Conservation (phyloP, 2,113 vertebrate species). For the Carlito syrichta region DNA sequence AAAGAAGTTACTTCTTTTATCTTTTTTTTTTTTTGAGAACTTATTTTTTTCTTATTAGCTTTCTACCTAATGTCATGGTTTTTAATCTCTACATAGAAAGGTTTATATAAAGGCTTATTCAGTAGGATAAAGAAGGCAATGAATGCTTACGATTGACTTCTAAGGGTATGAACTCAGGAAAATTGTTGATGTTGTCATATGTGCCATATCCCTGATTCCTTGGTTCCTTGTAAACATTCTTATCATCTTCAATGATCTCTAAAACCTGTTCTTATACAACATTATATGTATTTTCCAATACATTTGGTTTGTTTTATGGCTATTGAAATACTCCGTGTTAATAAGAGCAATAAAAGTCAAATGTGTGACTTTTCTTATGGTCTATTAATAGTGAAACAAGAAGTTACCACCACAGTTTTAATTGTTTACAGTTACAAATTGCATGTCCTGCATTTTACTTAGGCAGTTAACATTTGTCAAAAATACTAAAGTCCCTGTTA, state of each 20-base stretch:
- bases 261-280: neutral
- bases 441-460: neutral
- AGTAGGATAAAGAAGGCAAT: neutral
- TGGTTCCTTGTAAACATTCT: neutral
- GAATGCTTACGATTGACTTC: neutral
- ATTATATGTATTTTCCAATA: neutral
- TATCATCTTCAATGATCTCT: neutral
- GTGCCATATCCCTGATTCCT: neutral
- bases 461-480: neutral
- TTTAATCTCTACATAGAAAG: neutral
- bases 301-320: neutral
- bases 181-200: neutral
- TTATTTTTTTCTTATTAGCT: neutral
- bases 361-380: neutral
- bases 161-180: neutral
- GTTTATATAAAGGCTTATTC: neutral
- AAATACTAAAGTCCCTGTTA: neutral
- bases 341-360: neutral
- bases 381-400: neutral
- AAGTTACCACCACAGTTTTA: neutral
- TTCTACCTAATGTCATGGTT: neutral
- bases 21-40: neutral
- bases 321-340: neutral
- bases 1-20: too few relatives aligned
- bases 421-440: constrained; percentile 19